Conservation (phyloP, 2,797 vertebrate genomes). For the Myioborus melanocephalus region DNA sequence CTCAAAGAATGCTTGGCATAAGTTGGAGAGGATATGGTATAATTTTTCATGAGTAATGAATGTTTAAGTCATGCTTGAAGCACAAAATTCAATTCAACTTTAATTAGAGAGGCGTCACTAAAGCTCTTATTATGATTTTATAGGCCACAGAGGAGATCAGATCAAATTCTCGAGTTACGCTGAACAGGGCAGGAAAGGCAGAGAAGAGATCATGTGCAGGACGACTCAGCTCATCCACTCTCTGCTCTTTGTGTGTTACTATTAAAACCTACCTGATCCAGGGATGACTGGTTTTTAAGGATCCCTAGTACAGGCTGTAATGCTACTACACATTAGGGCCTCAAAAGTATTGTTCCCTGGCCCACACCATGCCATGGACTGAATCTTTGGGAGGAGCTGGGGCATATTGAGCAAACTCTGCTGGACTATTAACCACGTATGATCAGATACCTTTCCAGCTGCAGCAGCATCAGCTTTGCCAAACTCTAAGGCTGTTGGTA, state of each 20-base stretch:
- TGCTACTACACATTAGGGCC: neutral
- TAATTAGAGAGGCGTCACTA: slow-evolving; percentile 42
- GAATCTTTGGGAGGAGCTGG: neutral
- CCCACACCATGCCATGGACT: neutral
- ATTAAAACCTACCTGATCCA: neutral
- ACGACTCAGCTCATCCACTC: neutral
- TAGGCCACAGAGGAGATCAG: slow-evolving; percentile 32
- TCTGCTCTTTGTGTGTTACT: neutral
- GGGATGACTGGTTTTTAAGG: neutral
- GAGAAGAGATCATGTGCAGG: neutral
- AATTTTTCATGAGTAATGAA: slow-evolving; percentile 26
- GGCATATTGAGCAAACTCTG: neutral
- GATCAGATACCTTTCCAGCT: neutral
- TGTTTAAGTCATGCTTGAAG: slow-evolving; percentile 36
- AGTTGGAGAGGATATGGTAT: neutral
- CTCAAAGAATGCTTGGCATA: neutral
- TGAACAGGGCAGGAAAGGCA: neutral
- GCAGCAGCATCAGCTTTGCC: neutral
- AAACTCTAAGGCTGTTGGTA: neutral
- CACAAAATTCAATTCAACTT: slow-evolving; percentile 37
- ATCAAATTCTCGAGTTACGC: neutral
- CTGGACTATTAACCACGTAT: neutral
- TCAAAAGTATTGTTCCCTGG: neutral
- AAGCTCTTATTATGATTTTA: slow-evolving; percentile 43
- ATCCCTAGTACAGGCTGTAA: neutral